Percentiles rank a stretch among this genome's conserved stretches.
These are phyloP conservation scores for Gymnodraco acuticeps DNA, from an alignment of 2,797 vertebrate species.

Conservation along the genomic window DNA sequence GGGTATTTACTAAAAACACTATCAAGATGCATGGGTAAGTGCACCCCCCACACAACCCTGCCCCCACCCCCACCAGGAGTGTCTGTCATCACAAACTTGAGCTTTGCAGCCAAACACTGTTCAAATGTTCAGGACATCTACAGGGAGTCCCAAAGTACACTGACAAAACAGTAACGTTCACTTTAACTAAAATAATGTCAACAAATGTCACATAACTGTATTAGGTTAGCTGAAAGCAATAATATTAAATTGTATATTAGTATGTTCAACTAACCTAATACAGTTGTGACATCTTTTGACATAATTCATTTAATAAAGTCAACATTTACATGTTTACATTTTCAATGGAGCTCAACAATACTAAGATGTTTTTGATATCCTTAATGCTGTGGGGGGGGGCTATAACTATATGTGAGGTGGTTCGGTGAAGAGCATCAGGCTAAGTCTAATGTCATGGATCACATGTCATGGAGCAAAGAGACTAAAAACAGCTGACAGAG, in stretches of 20 bases:
- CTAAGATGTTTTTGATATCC: not conserved
- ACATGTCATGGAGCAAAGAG: not conserved
- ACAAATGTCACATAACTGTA: too few relatives aligned
- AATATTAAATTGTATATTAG: too few relatives aligned
- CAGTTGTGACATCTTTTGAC: too few relatives aligned
- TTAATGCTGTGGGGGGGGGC: not conserved
- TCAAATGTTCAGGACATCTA: not conserved
- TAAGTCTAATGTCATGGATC: not conserved
- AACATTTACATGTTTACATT: too few relatives aligned
- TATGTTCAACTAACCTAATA: too few relatives aligned
- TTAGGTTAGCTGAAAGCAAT: too few relatives aligned
- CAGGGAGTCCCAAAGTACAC: not conserved
- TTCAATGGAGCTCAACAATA: not conserved
- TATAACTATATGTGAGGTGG: not conserved
- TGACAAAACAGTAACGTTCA: too few relatives aligned
- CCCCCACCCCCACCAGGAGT: not conserved
- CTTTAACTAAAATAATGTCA: too few relatives aligned
- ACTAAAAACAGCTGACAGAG: slow-evolving; percentile 7
- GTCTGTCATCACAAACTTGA: not conserved
- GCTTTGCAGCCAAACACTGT: not conserved
- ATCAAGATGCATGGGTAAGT: not conserved
- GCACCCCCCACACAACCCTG: not conserved
- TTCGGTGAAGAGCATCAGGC: not conserved
- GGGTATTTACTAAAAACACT: not conserved
- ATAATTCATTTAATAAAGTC: too few relatives aligned